Base-by-base conservation (phyloP, 2,797 vertebrate species). In the Amblyraja radiata region DNA sequence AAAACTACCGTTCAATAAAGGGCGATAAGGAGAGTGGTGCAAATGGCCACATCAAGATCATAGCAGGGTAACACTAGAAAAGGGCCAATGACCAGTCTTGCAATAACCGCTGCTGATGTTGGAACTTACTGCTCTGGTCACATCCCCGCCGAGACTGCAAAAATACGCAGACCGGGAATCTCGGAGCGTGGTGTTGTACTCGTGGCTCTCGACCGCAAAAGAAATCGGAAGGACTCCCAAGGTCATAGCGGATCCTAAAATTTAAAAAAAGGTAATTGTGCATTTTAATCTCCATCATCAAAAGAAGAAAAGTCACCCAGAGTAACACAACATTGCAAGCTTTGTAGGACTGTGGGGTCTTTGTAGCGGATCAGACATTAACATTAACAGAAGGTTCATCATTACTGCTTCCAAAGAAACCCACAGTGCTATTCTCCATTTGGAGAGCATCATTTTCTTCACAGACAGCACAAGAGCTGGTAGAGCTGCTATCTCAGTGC, bases 81-180 rank as follows among this genome's bases (percentile, higher is more conserved):
- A 58, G 54, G 54, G 14, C 6, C 6, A 6, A 5, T 0, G 39
- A n/a, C 39, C 25, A 5, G 28, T 25, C 39, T 61, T 63, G 58
- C 25, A 63, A 54, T 46, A 21, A 83, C 16, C 1, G 23, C 23
- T 54, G 8, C 7, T 13, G 2, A 28, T 28, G 54, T 25, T 58
- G 90, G 23, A 76, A 92, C 90, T 92, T 92, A 92, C 90, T 25
- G 71, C 39, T 46, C n/a, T 9, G 6, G 73, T 54, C 68, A 92
- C 68, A 16, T 39, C 90, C 14, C 54, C 58, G 39, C 90, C 71
- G 7, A 92, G 90, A 10, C 11, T n/a, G 68, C 90, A 92, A 58
- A 54, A 92, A 92, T 92, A 73, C 0, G 25, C 68, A n/a, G 90
- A 92, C 2, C 90, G 90, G 8, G 90, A 92, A 58, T 92, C 90